Evolutionary conservation across 2,888 invertebrate species (phyloP).

Genomic region (Aleiodes alternator): DNA sequence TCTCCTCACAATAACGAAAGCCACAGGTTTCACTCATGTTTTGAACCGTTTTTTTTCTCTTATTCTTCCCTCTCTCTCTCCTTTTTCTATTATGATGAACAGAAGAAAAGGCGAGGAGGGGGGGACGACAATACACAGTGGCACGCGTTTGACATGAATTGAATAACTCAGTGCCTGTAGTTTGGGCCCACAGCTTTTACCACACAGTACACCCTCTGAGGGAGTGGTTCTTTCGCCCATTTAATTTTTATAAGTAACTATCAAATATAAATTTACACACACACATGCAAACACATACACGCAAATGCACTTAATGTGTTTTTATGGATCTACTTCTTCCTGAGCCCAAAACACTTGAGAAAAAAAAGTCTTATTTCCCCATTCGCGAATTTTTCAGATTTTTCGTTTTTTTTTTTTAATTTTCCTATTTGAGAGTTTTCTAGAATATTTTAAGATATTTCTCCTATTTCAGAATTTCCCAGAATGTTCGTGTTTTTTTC

Average conservation of each 20-base stretch:
- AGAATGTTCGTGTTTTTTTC: no score
- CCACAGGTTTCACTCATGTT: conserved; percentile 43
- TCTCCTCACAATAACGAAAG: background rate
- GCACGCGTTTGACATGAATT: conserved; percentile 51
- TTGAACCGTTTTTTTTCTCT: conserved; percentile 28
- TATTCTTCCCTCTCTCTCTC: conserved; percentile 6
- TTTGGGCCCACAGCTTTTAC: conserved; percentile 45
- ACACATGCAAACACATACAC: conserved; percentile 15
- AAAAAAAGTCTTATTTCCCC: no score
- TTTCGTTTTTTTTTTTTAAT: no score
- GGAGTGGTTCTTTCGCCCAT: conserved; percentile 40
- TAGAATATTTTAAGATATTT: no score
- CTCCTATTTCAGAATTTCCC: no score
- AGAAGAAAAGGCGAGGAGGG: conserved; percentile 20
- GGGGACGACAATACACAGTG: conserved; percentile 30
- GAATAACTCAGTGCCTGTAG: conserved; percentile 47
- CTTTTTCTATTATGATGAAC: conserved; percentile 28
- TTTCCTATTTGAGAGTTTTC: no score
- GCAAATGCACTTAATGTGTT: background rate
- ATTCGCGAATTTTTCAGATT: no score
- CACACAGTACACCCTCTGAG: conserved; percentile 58
- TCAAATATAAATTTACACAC: conserved; percentile 58
- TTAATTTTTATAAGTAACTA: conserved; percentile 42
- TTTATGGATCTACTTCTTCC: no score
- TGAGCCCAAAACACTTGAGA: no score